phyloP scores from a whole-genome alignment of 1,140 invertebrate species.

The Musca domestica region DNA sequence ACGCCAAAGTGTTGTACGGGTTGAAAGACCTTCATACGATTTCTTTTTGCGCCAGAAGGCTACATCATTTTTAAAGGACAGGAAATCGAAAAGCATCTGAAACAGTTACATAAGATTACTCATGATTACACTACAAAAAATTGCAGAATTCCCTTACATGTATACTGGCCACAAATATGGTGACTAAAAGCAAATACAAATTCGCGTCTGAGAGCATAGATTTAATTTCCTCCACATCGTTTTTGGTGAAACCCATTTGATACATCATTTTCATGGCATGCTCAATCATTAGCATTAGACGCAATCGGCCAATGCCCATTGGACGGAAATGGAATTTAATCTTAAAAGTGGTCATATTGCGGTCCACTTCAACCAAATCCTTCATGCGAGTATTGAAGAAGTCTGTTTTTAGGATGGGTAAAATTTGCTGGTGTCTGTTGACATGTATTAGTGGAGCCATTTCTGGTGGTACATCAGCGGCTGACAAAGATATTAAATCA shows the following conservation, averaged over 20 bases:
- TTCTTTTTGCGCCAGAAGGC: conserved; percentile 86
- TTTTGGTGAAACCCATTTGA: conserved; percentile 81
- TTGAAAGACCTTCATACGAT: conserved; percentile 85
- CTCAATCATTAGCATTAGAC: conserved; percentile 78
- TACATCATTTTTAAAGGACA: conserved; percentile 98
- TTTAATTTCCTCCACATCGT: conserved; percentile 96
- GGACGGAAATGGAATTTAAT: conserved; percentile 63
- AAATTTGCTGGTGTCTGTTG: conserved; percentile 66
- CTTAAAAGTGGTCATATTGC: conserved; percentile 59
- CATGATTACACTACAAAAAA: not conserved
- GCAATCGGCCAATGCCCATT: conserved; percentile 67
- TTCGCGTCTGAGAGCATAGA: conserved; percentile 95
- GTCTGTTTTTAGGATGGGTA: conserved; percentile 82
- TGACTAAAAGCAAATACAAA: conserved; percentile 86
- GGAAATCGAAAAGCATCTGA: conserved; percentile 91
- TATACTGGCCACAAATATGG: conserved; percentile 86
- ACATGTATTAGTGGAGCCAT: conserved; percentile 59
- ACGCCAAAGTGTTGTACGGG: conserved; percentile 86
- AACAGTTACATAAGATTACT: conserved; percentile 34
- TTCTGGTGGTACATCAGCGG: conserved; percentile 63
- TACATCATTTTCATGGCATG: conserved; percentile 73
- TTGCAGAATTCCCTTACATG: conserved; percentile 72
- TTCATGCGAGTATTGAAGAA: conserved; percentile 73
- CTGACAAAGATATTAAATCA: conserved; percentile 60
- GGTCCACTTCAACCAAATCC: conserved; percentile 68